Evolutionary conservation across 2,797 vertebrate species (phyloP).

Genomic region (Pseudomugil tenellus): DNA sequence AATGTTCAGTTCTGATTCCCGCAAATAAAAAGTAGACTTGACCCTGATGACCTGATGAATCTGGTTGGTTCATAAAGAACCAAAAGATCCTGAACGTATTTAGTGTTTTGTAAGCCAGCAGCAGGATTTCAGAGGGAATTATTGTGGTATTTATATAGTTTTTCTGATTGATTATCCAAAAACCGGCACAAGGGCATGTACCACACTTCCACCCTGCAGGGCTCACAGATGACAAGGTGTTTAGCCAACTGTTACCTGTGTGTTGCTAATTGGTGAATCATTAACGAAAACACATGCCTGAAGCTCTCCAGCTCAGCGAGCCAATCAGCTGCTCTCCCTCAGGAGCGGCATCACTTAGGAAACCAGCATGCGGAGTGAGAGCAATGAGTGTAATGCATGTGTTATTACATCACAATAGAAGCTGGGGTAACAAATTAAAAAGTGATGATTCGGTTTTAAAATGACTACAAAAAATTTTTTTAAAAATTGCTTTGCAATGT

Average conservation of each 20-base stretch:
- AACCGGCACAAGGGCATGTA: not conserved
- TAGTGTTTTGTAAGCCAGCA: not conserved
- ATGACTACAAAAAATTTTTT: too few species aligned
- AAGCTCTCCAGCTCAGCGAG: slow-evolving; percentile 48
- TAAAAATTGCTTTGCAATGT: too few species aligned
- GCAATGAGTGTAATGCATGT: slow-evolving; percentile 23
- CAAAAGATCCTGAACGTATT: not conserved
- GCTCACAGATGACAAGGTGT: slow-evolving; percentile 55
- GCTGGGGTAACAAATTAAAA: slow-evolving; percentile 11
- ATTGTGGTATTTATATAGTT: not conserved
- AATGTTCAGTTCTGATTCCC: too few species aligned
- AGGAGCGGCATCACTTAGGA: slow-evolving; percentile 68
- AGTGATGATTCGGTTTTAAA: not conserved
- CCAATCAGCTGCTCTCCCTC: slow-evolving; percentile 67
- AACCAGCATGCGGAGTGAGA: slow-evolving; percentile 52
- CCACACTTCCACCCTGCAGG: slow-evolving; percentile 1
- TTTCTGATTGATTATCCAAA: not conserved
- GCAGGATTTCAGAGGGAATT: not conserved
- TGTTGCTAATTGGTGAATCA: slow-evolving; percentile 79
- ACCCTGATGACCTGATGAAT: too few species aligned
- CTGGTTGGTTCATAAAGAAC: too few species aligned
- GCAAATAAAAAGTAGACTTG: too few species aligned
- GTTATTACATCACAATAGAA: slow-evolving; percentile 17
- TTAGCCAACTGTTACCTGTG: slow-evolving; percentile 74
- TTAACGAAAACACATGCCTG: slow-evolving; percentile 74